Base-by-base conservation (phyloP, 2,888 invertebrate species). In the Caenorhabditis zanzibari region DNA sequence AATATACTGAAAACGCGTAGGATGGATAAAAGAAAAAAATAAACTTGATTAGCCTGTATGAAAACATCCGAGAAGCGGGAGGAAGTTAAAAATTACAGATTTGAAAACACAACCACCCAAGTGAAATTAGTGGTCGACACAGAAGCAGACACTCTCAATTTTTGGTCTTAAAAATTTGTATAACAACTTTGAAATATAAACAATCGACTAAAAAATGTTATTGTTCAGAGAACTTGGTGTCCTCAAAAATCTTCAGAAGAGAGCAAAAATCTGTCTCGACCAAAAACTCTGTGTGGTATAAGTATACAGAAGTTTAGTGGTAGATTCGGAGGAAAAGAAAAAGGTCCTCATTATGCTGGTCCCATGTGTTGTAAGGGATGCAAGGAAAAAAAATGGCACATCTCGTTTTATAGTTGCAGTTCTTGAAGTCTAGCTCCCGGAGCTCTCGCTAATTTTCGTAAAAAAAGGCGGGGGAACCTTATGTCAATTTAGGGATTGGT, bases 361-460 rank as follows among this genome's bases (percentile, higher is more conserved):
- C 80, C 80, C 80, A 80, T 80, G 66, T 80, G 80, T 49, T 66
- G 68, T 44, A 47, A 54, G 54, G 26, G 26, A 24, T 19, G 32
- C 56, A 35, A 4, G 14, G 35, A 58, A 79, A 79, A 79, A 71
- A 59, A 22, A 38, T 52, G 47, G 47, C 69, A 68, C 69, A 59
- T 58, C 79, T 54, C 41, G 64, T 69, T 79, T 79, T 79, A 79
- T 79, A 35, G 79, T 64, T 79, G 71, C 79, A 79, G 79, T 79
- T 79, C 79, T 71, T 79, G 71, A 71, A 79, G 79, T 79, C 71
- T 71, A 79, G 35, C 44, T 38, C 52, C n/a, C 9, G 1, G 47
- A 7, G 19, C 47, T 16, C 69, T 24, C 44, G 64, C 44, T 71
- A 71, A 64, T 71, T 79, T 76, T 59, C 54, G 49, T 54, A 54